phyloP scores from a whole-genome alignment of 2,888 invertebrate genomes.

The Tromatobia lineatoria region DNA sequence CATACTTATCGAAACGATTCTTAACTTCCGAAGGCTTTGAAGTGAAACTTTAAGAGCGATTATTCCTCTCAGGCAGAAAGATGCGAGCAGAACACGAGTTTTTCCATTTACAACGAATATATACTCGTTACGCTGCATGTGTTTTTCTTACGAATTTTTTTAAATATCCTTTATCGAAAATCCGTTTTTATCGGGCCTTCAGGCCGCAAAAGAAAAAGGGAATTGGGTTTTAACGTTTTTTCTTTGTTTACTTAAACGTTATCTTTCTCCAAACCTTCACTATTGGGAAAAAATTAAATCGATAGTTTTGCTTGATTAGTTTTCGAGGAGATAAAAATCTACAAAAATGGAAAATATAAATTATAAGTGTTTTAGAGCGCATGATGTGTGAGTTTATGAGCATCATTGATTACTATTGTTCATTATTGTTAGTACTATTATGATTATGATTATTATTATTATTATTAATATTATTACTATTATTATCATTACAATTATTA shows the following conservation, averaged over 20 bases:
- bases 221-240: constrained; percentile 60
- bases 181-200: constrained; percentile 78
- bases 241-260: constrained; percentile 48
- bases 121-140: constrained; percentile 56
- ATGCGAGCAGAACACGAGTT: constrained; percentile 25
- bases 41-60: constrained; percentile 42
- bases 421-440: constrained; percentile 71
- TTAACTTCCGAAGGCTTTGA: constrained; percentile 47
- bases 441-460: constrained; percentile 68
- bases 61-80: constrained; percentile 32
- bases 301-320: constrained; percentile 81
- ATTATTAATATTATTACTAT: constrained; percentile 60
- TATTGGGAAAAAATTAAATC: constrained; percentile 25
- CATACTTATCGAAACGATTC: constrained; percentile 59
- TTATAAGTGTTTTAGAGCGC: constrained; percentile 81
- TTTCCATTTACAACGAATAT: constrained; percentile 23
- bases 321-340: constrained; percentile 61
- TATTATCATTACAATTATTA: constrained; percentile 64
- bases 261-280: constrained; percentile 23
- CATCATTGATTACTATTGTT: constrained; percentile 72
- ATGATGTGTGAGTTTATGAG: constrained; percentile 83
- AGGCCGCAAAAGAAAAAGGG: background rate
- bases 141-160: constrained; percentile 42
- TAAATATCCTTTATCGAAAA: constrained; percentile 69
- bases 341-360: constrained; percentile 14